Evolutionary conservation across 2,888 invertebrate genomes (phyloP).

Genomic region (Thecophora atra): DNA sequence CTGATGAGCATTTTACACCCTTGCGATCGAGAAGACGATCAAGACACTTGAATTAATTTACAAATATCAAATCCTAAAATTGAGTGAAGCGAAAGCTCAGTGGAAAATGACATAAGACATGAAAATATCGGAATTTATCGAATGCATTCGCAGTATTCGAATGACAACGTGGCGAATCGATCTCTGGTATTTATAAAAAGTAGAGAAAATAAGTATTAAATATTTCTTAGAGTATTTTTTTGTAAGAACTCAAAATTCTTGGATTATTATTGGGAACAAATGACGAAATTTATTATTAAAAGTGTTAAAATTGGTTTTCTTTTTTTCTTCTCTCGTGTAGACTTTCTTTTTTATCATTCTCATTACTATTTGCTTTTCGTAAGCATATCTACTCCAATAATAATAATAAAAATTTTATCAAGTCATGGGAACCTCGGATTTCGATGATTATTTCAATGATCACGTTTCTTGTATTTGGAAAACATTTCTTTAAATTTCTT

Average conservation of each 20-base stretch:
- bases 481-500: neutral
- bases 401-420: neutral
- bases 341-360: neutral
- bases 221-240: too few species aligned
- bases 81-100: neutral
- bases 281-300: too few species aligned
- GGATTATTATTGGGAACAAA: too few species aligned
- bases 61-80: neutral
- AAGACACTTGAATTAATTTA: too few species aligned
- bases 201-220: too few species aligned
- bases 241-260: too few species aligned
- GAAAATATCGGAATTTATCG: too few species aligned
- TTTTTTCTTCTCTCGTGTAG: neutral
- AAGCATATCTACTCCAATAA: neutral
- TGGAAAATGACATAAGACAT: too few species aligned
- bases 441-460: conserved; percentile 36
- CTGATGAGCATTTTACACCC: neutral
- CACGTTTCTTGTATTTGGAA: conserved; percentile 29
- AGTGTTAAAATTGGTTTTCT: neutral
- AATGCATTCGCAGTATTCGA: too few species aligned
- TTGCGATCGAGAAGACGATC: too few species aligned
- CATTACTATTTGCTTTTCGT: neutral
- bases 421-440: conserved; percentile 39
- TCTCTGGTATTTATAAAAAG: neutral
- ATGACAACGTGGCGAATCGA: neutral